These are phyloP conservation scores for Pollicipes pollicipes DNA, from an alignment of 1,140 invertebrate species.

Conservation along the genomic window DNA sequence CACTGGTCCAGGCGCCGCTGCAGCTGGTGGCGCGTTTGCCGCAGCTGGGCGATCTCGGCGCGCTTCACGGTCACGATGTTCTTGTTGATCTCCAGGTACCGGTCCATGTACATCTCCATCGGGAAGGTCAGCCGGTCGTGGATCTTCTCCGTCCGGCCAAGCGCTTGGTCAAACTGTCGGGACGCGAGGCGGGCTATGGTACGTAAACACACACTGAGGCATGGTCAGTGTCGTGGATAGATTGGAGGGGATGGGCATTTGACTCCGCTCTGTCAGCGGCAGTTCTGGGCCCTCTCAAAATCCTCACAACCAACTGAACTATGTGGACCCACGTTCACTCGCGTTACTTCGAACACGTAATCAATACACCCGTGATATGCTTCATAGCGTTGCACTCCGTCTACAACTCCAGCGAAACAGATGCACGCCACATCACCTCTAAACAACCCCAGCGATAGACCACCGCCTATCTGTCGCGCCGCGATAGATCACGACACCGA, in stretches of 20 bases:
- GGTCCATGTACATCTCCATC: conserved; percentile 31
- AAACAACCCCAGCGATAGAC: too few species aligned
- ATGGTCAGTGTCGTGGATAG: conserved; percentile 26
- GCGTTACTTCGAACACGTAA: too few species aligned
- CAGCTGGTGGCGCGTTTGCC: conserved; percentile 26
- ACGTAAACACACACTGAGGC: conserved; percentile 14
- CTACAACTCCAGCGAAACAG: too few species aligned
- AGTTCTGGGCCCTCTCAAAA: too few species aligned
- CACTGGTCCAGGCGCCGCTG: conserved; percentile 30
- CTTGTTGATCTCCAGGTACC: conserved; percentile 33
- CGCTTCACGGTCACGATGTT: conserved; percentile 26
- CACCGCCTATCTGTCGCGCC: too few species aligned
- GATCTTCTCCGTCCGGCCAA: conserved; percentile 31
- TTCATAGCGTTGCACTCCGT: too few species aligned
- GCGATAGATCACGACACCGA: too few species aligned
- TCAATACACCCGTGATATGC: too few species aligned
- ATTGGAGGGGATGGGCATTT: conserved; percentile 29
- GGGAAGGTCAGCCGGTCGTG: conserved; percentile 34
- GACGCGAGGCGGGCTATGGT: conserved; percentile 12
- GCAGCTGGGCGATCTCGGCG: conserved; percentile 28
- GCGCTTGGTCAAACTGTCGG: conserved; percentile 29
- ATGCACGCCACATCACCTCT: too few species aligned
- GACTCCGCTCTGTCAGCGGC: too few species aligned
- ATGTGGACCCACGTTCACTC: too few species aligned
- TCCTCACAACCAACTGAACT: too few species aligned